phyloP scores from a whole-genome alignment of 2,797 vertebrate species.

The Poecile montanus region DNA sequence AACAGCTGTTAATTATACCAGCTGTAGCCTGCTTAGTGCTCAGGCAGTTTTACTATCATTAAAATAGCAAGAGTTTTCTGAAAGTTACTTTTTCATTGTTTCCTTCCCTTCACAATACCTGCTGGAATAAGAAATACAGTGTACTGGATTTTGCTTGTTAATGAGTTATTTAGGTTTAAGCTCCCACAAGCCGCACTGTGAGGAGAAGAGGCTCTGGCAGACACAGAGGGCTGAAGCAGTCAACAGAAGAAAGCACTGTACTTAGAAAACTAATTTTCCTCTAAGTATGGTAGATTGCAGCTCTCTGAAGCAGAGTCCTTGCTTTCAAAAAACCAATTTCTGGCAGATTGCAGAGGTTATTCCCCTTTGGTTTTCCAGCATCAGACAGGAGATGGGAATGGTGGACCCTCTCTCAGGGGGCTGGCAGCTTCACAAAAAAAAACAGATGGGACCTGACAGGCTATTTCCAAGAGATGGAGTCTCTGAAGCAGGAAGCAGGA shows the following conservation, averaged over 20 bases:
- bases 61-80: constrained; percentile 19
- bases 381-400: constrained; percentile 70
- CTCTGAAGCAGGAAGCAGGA: constrained; percentile 70
- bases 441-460: constrained; percentile 78
- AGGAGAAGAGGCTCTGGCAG: constrained; percentile 24
- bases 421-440: constrained; percentile 72
- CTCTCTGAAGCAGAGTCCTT: constrained; percentile 71
- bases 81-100: constrained; percentile 36
- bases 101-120: constrained; percentile 12
- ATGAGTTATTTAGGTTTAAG: constrained; percentile 55
- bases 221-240: constrained; percentile 28
- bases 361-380: constrained; percentile 72
- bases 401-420: constrained; percentile 67
- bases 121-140: constrained; percentile 28
- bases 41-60: constrained; percentile 32
- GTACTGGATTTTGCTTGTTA: constrained; percentile 46
- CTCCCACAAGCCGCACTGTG: neutral
- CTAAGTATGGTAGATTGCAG: constrained; percentile 73
- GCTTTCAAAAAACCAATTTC: constrained; percentile 80
- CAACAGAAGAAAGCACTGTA: constrained; percentile 65
- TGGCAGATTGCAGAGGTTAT: constrained; percentile 77
- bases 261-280: constrained; percentile 77
- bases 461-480: constrained; percentile 72
- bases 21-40: constrained; percentile 6
- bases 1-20: constrained; percentile 65